Evolutionary conservation across 2,797 vertebrate species (phyloP).

Genomic region (Pseudochaenichthys georgianus): DNA sequence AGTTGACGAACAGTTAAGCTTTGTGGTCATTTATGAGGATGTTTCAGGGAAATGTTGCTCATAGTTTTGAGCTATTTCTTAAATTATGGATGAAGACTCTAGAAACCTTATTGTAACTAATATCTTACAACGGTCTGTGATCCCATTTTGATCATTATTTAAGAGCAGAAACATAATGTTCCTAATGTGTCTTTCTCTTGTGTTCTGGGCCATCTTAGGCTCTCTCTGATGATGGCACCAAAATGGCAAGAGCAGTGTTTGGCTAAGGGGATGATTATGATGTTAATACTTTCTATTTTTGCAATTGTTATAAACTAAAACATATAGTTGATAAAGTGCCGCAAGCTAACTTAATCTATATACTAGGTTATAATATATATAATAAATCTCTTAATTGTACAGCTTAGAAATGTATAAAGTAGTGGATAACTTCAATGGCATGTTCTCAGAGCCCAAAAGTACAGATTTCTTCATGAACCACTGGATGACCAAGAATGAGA

Average conservation of each 20-base stretch:
- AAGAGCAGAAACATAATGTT: not conserved
- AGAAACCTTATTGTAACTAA: constrained; percentile 13
- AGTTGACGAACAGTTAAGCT: constrained; percentile 35
- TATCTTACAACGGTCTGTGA: not conserved
- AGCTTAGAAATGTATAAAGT: not conserved
- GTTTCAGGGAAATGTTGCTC: constrained; percentile 13
- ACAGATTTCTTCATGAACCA: no score
- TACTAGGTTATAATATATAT: not conserved
- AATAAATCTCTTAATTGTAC: not conserved
- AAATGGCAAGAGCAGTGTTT: not conserved
- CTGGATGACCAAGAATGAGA: not conserved
- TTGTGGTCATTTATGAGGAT: constrained; percentile 13
- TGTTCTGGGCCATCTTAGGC: not conserved
- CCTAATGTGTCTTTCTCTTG: not conserved
- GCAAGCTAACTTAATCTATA: rapidly evolving
- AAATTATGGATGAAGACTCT: constrained; percentile 23
- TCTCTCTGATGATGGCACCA: not conserved
- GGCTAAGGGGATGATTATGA: not conserved
- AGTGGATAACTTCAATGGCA: not conserved
- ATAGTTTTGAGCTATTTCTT: constrained; percentile 17
- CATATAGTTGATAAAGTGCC: not conserved
- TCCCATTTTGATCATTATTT: not conserved
- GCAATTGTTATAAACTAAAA: not conserved
- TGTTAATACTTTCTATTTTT: not conserved
- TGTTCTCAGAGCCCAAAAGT: not conserved